Evolutionary conservation across 2,113 vertebrate species (phyloP).

Genomic region (Oceanites oceanicus): DNA sequence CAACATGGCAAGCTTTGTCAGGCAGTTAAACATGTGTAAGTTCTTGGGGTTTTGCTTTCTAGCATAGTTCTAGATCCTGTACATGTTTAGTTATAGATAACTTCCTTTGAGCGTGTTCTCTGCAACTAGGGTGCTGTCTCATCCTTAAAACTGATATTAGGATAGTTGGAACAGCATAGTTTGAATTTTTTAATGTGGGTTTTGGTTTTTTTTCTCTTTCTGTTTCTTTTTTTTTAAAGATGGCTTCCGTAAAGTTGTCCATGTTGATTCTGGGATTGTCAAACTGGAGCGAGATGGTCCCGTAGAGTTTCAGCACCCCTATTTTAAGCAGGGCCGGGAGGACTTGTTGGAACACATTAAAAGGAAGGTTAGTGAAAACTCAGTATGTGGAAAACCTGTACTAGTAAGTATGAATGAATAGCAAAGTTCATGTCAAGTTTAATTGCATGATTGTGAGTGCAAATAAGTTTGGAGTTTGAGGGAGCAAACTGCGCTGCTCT

Average conservation of each 20-base stretch:
- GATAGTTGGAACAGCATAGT: neutral
- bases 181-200: neutral
- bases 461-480: neutral
- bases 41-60: neutral
- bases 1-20: constrained; percentile 98
- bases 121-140: neutral
- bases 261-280: constrained; percentile 89
- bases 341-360: constrained; percentile 95
- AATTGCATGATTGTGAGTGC: neutral
- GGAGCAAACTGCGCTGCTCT: neutral
- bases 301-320: constrained; percentile 93
- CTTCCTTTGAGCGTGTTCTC: neutral
- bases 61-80: neutral
- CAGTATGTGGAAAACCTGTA: neutral
- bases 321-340: constrained; percentile 93
- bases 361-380: constrained; percentile 83
- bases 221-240: constrained; percentile 74
- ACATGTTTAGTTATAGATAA: fast-evolving
- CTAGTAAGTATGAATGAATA: neutral
- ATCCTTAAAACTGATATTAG: neutral
- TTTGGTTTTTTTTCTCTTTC: neutral
- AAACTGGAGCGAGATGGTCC: constrained; percentile 92
- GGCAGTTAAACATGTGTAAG: constrained; percentile 99
- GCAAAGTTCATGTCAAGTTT: neutral
- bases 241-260: constrained; percentile 95